Base-by-base conservation (phyloP, 2,113 vertebrate genomes). In the Pachyramphus minor region DNA sequence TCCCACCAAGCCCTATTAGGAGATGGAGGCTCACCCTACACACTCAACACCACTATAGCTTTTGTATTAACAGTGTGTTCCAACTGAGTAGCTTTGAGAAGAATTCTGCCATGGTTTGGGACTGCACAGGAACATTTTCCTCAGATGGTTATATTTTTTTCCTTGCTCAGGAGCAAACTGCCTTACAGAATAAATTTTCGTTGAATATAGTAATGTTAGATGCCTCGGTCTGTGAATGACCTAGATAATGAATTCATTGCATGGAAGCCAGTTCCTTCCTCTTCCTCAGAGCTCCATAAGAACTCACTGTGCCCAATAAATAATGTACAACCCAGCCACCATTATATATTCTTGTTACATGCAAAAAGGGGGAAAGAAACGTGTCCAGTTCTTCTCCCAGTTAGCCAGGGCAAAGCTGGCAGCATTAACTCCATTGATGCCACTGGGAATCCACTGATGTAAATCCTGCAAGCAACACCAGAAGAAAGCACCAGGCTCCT, bases 131-230 rank as follows among this genome's bases (percentile, higher is more conserved):
- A 74, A 62, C 19, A 44, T 58, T 63, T 83, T 56, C 56, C 76
- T 81, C 68, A 63, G 14, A 30, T 1, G 2, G 47, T 42, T 74
- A 3, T 77, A 81, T 89, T 86, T 72, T 39, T 35, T 69, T 68
- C 42, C 56, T 91, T 44, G 68, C 76, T 88, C 35, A 37, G 44
- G 25, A 87, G 66, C 47, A 59, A 81, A 63, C 16, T 87, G 86
- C 94, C 86, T 89, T 8, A 67, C 56, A 84, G 95, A 95, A 95
- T 91, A 95, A 86, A 94, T 95, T 95, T 88, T 64, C 85, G 77
- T 77, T 88, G 83, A 87, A 92, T 89, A 84, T 23, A 93, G 89
- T 90, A 90, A 89, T 28, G 60, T 60, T 84, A 88, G 77, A 71
- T 21, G 42, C 63, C 42, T 83, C 78, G 11, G 49, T 8, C 93